phyloP scores from a whole-genome alignment of 2,113 vertebrate genomes.

The Amazona guildingii region DNA sequence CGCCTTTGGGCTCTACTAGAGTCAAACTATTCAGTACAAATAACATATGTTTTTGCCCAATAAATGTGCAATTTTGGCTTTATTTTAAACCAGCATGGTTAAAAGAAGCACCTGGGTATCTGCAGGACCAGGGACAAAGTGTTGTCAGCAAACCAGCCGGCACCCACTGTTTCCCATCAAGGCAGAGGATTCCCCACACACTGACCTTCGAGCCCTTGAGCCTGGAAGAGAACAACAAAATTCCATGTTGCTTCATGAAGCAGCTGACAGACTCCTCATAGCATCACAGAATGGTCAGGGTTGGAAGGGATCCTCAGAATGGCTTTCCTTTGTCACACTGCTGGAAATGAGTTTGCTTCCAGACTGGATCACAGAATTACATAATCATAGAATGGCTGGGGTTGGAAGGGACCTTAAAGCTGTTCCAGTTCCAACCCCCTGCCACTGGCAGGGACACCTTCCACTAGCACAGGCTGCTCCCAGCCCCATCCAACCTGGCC shows the following conservation, averaged over 20 bases:
- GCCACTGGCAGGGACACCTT: not conserved
- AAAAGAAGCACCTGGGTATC: not conserved
- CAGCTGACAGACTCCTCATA: not conserved
- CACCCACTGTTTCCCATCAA: not conserved
- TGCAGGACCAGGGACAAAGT: not conserved
- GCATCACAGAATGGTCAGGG: not conserved
- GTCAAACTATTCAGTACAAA: not conserved
- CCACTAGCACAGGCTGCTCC: not conserved
- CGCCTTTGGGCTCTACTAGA: not conserved
- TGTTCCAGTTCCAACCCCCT: not conserved
- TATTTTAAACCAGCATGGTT: not conserved
- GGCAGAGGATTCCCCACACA: not conserved
- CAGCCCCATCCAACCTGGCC: not conserved
- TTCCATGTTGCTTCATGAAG: accelerated
- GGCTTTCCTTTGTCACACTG: accelerated
- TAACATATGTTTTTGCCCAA: accelerated
- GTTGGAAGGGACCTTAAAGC: not conserved
- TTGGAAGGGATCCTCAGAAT: not conserved
- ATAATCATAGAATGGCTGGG: not conserved
- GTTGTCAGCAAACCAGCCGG: accelerated
- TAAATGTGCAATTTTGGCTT: not conserved
- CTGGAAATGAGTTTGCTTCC: not conserved
- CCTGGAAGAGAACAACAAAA: not conserved
- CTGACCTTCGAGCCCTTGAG: accelerated
- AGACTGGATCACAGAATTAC: not conserved